Base-by-base conservation (phyloP, 2,888 invertebrate genomes). In the Lycia hirtaria region DNA sequence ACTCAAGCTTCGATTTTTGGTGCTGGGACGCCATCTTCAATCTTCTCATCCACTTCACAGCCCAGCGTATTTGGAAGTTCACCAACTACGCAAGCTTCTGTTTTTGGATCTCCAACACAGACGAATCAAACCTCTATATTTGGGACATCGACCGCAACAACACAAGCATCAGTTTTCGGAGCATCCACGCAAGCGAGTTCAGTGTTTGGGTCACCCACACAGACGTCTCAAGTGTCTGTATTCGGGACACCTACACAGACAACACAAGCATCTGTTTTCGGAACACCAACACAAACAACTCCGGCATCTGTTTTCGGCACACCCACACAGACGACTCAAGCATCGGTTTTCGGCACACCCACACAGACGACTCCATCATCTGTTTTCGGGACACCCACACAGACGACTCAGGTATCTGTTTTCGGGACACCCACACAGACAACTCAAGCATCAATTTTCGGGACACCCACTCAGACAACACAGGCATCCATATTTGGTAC, bases 101-200 rank as follows among this genome's bases (percentile, higher is more conserved):
- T 80, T 4, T 86, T 85, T 47, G 83, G 81, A 10, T 49, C 76
- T 0, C 78, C 75, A 2, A 52, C 72, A 3, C 51, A 71, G 1
- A 65, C 77, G 5, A 65, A 73, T 9, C 73, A 72, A 41, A 41
- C 78, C 2, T 79, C 81, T 0, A 69, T 80, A 14, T 83, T 82
- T 45, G 73, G 78, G 9, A 59, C 68, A 0, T 54, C 71, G 4
- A 54, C 74, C 1, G 56, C 67, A 9, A 65, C 74, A 4, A 65
- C 67, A 6, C 74, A 75, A 49, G 20, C 72, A 5, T 72, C 73
- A 7, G 62, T 76, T 2, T 73, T 73, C 48, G 73, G 72, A 0
- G 47, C 61, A n/a, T 41, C 64, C 0, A 48, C 64, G 1, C 64
- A 64, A 9, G 56, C 65, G 4, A 59, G 43, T 68, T 65, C 71